Percentiles rank a stretch among this genome's conserved stretches.
phyloP scores from a whole-genome alignment of 1,140 invertebrate species.

The Conus betulinus region DNA sequence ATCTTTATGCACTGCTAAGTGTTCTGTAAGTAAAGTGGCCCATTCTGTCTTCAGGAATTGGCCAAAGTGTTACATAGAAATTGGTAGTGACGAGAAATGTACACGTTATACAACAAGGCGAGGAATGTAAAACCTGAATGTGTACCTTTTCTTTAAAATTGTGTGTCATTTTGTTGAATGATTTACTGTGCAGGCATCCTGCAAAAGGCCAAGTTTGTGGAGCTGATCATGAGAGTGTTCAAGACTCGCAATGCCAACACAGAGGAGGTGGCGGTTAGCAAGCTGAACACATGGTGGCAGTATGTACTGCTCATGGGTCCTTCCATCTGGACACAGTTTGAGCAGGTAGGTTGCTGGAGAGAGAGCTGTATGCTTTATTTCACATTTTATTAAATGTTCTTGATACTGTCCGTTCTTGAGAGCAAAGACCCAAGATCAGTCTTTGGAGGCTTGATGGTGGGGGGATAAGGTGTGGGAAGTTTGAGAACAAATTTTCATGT shows the following conservation, averaged over 20 bases:
- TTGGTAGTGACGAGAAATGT: too few species aligned
- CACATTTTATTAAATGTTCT: background rate
- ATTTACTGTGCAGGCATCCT: conserved; percentile 60
- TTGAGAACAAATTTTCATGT: too few species aligned
- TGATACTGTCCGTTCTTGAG: background rate
- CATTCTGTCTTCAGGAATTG: too few species aligned
- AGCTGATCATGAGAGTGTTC: conserved; percentile 71
- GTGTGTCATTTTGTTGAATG: background rate
- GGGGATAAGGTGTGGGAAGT: too few species aligned
- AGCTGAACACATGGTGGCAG: conserved; percentile 72
- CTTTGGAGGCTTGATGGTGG: too few species aligned
- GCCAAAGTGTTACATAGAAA: too few species aligned
- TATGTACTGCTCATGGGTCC: conserved; percentile 64
- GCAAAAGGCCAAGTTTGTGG: conserved; percentile 65
- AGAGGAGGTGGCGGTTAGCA: conserved; percentile 65
- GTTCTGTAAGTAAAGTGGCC: too few species aligned
- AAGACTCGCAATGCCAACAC: conserved; percentile 66
- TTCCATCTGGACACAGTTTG: conserved; percentile 66
- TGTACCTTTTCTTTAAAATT: too few species aligned
- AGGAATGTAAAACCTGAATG: too few species aligned
- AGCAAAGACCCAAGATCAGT: background rate
- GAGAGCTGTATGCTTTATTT: background rate
- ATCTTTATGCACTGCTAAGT: too few species aligned
- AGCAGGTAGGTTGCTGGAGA: conserved; percentile 59
- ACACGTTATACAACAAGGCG: too few species aligned